phyloP scores from a whole-genome alignment of 2,888 invertebrate genomes.

The Temnothorax unifasciatus region DNA sequence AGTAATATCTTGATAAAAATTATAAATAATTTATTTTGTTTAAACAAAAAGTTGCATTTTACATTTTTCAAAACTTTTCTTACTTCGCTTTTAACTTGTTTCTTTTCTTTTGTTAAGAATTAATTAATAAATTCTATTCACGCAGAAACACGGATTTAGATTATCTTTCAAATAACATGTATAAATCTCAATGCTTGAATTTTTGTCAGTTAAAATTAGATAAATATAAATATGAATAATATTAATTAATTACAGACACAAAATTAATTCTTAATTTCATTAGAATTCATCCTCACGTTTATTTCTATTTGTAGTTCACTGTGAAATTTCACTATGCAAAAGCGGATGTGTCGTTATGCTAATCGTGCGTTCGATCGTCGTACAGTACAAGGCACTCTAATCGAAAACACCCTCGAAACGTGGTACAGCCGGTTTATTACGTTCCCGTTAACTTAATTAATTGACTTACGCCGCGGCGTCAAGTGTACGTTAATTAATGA shows the following conservation, averaged over 20 bases:
- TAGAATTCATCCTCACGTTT: not conserved
- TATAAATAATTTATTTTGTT: not conserved
- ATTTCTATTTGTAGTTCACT: not conserved
- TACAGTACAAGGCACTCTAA: slow-evolving; percentile 59
- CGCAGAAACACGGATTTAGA: not conserved
- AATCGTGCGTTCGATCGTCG: slow-evolving; percentile 65
- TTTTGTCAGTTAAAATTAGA: not conserved
- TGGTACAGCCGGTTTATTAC: slow-evolving; percentile 66
- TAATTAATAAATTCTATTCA: not conserved
- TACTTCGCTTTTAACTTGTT: not conserved
- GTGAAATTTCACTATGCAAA: slow-evolving; percentile 51
- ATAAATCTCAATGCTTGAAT: not conserved
- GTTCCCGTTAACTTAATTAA: slow-evolving; percentile 64
- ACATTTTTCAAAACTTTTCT: not conserved
- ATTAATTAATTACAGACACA: not conserved
- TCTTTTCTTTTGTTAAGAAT: not conserved
- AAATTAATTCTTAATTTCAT: slow-evolving; percentile 7
- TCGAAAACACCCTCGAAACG: slow-evolving; percentile 53
- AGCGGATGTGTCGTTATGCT: slow-evolving; percentile 63
- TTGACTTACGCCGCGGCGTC: slow-evolving; percentile 63
- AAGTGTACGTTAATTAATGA: slow-evolving; percentile 67
- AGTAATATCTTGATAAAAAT: not conserved
- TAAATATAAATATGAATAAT: not conserved
- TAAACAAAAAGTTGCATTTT: not conserved
- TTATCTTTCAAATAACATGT: not conserved